Evolutionary conservation across 2,888 invertebrate genomes (phyloP).

Genomic region (Drosophila flavopinicola): DNA sequence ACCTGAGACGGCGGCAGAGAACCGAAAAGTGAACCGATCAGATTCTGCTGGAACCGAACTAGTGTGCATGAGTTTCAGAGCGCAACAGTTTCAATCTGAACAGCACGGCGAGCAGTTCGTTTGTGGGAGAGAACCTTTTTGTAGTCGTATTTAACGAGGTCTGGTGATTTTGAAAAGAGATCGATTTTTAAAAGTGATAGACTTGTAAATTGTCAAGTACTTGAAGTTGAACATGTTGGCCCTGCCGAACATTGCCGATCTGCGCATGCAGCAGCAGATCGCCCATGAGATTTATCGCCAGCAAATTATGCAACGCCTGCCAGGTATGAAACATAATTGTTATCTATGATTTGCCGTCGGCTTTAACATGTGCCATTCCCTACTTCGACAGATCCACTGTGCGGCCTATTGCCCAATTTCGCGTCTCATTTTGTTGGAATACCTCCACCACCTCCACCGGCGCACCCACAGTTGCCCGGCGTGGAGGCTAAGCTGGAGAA

Average conservation of each 20-base stretch:
- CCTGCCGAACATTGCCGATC: constrained; percentile 77
- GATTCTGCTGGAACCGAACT: constrained; percentile 66
- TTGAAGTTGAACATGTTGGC: constrained; percentile 50
- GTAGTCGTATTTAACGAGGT: neutral
- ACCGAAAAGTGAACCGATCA: constrained; percentile 47
- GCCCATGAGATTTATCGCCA: constrained; percentile 83
- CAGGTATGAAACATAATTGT: constrained; percentile 65
- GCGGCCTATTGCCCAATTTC: constrained; percentile 73
- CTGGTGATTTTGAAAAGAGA: neutral
- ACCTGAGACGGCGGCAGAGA: too few relatives aligned
- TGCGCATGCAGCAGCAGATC: constrained; percentile 83
- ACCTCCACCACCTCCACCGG: constrained; percentile 70
- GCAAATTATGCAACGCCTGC: constrained; percentile 83
- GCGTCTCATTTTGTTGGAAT: constrained; percentile 61
- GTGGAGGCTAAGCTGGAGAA: constrained; percentile 87
- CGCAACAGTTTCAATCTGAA: constrained; percentile 63
- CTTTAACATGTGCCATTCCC: constrained; percentile 1
- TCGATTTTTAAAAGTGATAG: constrained; percentile 5
- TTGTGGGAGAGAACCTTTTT: neutral
- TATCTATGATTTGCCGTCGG: constrained; percentile 37
- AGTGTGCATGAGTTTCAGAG: constrained; percentile 29
- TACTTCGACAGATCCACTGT: constrained; percentile 76
- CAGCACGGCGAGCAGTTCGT: constrained; percentile 60
- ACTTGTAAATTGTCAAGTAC: neutral
- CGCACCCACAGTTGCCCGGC: constrained; percentile 75